Percentiles rank a stretch among this genome's conserved stretches.
phyloP scores from a whole-genome alignment of 2,113 vertebrate genomes.

The Oryctolagus cuniculus region DNA sequence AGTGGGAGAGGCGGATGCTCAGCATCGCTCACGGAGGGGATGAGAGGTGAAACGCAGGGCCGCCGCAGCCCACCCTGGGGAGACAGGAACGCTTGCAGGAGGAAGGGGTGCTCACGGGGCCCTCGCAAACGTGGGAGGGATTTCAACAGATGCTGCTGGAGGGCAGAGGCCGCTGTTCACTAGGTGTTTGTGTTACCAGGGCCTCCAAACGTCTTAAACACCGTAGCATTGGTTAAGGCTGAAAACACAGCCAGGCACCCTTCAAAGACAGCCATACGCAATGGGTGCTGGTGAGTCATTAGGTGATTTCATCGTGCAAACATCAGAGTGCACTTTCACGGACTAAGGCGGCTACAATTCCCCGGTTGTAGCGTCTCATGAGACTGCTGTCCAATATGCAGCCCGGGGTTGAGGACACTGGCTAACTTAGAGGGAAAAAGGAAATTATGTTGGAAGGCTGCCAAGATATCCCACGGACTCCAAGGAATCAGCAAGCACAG shows the following conservation, averaged over 20 bases:
- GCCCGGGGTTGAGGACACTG: neutral
- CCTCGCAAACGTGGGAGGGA: neutral
- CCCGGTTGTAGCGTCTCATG: neutral
- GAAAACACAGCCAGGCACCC: neutral
- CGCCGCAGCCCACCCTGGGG: neutral
- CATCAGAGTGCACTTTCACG: neutral
- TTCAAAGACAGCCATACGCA: too few relatives aligned
- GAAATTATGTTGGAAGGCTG: neutral
- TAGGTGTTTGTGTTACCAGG: slow-evolving; percentile 26
- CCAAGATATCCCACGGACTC: slow-evolving; percentile 18
- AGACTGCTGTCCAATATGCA: neutral
- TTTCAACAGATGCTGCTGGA: neutral
- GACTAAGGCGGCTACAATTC: neutral
- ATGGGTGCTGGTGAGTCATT: neutral
- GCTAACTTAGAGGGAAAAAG: neutral
- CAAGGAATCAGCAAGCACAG: neutral
- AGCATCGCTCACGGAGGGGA: slow-evolving; percentile 1
- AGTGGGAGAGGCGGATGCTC: slow-evolving; percentile 13
- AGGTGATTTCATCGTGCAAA: neutral
- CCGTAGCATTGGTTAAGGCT: neutral
- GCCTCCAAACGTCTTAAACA: neutral
- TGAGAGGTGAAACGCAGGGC: neutral
- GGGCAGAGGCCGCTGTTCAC: neutral
- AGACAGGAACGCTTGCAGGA: neutral
- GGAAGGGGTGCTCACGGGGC: neutral